phyloP scores from a whole-genome alignment of 2,888 invertebrate genomes.

The Sphaerophoria taeniata region DNA sequence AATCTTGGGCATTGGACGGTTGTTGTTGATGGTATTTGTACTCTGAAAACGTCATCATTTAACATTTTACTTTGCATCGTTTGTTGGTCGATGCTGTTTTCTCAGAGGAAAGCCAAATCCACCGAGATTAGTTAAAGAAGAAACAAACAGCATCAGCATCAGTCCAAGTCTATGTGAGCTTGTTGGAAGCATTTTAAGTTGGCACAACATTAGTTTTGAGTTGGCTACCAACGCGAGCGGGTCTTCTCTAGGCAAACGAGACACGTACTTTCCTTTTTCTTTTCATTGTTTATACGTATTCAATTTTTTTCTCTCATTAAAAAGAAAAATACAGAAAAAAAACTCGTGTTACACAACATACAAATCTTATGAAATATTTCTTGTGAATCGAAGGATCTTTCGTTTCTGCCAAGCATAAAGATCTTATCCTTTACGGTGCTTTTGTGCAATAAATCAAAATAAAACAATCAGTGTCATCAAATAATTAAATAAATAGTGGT shows the following conservation, averaged over 20 bases:
- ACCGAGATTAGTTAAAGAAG: slow-evolving; percentile 50
- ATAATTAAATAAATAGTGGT: slow-evolving; percentile 13
- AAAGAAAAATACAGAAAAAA: slow-evolving; percentile 35
- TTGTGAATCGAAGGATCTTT: slow-evolving; percentile 48
- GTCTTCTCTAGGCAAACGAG: slow-evolving; percentile 83
- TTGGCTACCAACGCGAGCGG: slow-evolving; percentile 84
- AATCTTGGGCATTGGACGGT: slow-evolving; percentile 12
- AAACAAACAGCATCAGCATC: slow-evolving; percentile 61
- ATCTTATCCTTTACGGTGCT: slow-evolving; percentile 59
- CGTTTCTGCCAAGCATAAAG: slow-evolving; percentile 47
- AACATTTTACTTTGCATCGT: slow-evolving; percentile 58
- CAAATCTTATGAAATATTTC: slow-evolving; percentile 42
- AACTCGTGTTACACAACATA: slow-evolving; percentile 68
- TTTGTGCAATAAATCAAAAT: slow-evolving; percentile 27
- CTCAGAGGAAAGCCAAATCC: slow-evolving; percentile 55
- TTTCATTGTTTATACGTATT: slow-evolving; percentile 32
- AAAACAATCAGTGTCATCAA: slow-evolving; percentile 16
- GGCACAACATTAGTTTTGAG: slow-evolving; percentile 83
- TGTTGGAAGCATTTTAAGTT: slow-evolving; percentile 79
- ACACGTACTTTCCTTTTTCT: slow-evolving; percentile 77
- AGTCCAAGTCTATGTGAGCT: slow-evolving; percentile 73
- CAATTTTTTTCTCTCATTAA: slow-evolving; percentile 40
- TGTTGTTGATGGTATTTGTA: slow-evolving; percentile 39
- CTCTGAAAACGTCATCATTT: slow-evolving; percentile 54
- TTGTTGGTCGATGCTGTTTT: slow-evolving; percentile 43